phyloP scores from a whole-genome alignment of 2,113 vertebrate genomes.

The Pipra filicauda region DNA sequence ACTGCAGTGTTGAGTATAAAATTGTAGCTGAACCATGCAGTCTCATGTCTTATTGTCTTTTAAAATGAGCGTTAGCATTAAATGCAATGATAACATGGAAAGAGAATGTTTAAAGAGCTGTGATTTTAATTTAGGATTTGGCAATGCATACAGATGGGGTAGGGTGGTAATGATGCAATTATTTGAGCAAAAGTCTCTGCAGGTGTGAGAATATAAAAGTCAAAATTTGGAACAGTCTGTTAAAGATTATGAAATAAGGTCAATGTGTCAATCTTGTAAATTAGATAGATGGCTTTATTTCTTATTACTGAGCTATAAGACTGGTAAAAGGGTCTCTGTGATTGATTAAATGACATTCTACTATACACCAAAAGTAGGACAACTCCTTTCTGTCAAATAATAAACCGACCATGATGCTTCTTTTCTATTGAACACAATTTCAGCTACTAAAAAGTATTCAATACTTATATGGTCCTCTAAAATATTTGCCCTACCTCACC shows the following conservation, averaged over 20 bases:
- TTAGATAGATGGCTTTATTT: neutral
- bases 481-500: neutral
- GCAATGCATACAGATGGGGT: neutral
- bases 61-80: neutral
- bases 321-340: neutral
- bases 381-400: neutral
- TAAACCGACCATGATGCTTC: neutral
- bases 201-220: neutral
- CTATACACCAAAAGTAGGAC: neutral
- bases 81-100: neutral
- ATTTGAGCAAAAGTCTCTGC: neutral
- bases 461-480: neutral
- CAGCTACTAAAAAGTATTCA: neutral
- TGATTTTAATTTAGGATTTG: neutral
- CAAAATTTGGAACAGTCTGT: neutral
- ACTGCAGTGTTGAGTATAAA: neutral
- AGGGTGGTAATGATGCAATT: neutral
- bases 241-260: neutral
- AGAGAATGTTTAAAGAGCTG: neutral
- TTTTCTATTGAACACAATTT: neutral
- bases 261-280: neutral
- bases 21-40: neutral
- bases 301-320: neutral
- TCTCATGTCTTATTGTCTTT: neutral
- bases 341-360: neutral